Evolutionary conservation across 2,888 invertebrate genomes (phyloP).

Genomic region (Diaperis boleti): DNA sequence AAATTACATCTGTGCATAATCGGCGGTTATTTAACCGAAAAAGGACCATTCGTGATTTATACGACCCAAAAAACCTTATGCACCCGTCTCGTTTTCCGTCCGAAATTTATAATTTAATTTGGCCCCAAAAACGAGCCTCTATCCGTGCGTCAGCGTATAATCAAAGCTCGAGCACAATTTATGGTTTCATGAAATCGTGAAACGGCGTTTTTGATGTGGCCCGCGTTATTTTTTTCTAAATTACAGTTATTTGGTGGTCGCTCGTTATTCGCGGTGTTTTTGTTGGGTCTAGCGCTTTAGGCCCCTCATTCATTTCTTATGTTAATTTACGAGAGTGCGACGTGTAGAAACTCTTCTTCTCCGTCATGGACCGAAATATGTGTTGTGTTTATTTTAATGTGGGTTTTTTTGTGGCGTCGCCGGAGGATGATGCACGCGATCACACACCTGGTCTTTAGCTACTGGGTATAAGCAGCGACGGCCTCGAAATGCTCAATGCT

Average conservation of each 20-base stretch:
- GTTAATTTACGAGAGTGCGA: conserved; percentile 46
- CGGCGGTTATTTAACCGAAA: not conserved
- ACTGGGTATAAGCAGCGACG: conserved; percentile 46
- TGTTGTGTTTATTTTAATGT: conserved; percentile 42
- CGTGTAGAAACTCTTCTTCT: conserved; percentile 39
- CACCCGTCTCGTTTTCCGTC: conserved; percentile 3
- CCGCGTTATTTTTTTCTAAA: conserved; percentile 46
- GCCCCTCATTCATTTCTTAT: conserved; percentile 51
- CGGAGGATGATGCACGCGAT: conserved; percentile 50
- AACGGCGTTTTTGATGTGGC: conserved; percentile 44
- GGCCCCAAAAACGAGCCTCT: conserved; percentile 16
- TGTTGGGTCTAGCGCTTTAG: conserved; percentile 48
- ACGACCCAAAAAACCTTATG: no score
- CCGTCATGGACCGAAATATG: conserved; percentile 20
- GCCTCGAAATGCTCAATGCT: conserved; percentile 31
- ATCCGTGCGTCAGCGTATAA: conserved; percentile 36
- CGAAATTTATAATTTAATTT: conserved; percentile 33
- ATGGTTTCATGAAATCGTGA: conserved; percentile 43
- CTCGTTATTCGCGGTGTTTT: conserved; percentile 52
- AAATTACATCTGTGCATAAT: no score
- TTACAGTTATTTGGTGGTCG: conserved; percentile 52
- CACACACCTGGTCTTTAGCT: conserved; percentile 51
- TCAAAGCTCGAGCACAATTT: conserved; percentile 40
- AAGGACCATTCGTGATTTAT: not conserved
- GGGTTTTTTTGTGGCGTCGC: conserved; percentile 32